A percentile compares a stretch with the other conserved stretches of the same genome.
Conservation (phyloP, 1,140 invertebrate genomes). For the Drosophila sp. region DNA sequence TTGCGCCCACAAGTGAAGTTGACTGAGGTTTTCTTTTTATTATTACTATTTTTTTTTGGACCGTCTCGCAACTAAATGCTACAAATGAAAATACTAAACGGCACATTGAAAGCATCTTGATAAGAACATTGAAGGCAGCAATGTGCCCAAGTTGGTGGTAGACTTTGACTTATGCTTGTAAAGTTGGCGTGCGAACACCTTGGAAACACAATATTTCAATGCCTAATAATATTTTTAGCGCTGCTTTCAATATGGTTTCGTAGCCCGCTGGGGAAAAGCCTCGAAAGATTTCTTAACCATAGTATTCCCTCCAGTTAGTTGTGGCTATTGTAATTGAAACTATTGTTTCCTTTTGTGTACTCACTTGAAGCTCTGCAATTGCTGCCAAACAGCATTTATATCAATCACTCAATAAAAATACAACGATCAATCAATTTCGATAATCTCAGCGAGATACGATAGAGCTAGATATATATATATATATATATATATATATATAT, state of each 20-base stretch:
- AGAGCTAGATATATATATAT: too few relatives aligned
- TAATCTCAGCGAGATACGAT: conserved; percentile 29
- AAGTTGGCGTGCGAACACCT: conserved; percentile 76
- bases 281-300: conserved; percentile 25
- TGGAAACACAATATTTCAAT: conserved; percentile 71
- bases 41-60: conserved; percentile 49
- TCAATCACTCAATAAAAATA: conserved; percentile 81
- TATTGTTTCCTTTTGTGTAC: conserved; percentile 70
- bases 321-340: conserved; percentile 76
- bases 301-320: conserved; percentile 36
- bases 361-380: conserved; percentile 40
- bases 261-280: conserved; percentile 19
- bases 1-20: conserved; percentile 65
- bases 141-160: conserved; percentile 32
- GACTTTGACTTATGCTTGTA: conserved; percentile 4
- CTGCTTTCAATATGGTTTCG: conserved; percentile 47
- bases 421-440: conserved; percentile 80
- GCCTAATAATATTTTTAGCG: conserved; percentile 70
- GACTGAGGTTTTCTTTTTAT: not conserved
- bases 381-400: conserved; percentile 62
- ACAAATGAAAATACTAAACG: conserved; percentile 83
- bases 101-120: conserved; percentile 82
- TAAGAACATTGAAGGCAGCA: conserved; percentile 54
- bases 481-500: too few relatives aligned
- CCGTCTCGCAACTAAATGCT: conserved; percentile 72